Conservation (phyloP, 2,888 invertebrate species). For the Notocelia uddmanniana region DNA sequence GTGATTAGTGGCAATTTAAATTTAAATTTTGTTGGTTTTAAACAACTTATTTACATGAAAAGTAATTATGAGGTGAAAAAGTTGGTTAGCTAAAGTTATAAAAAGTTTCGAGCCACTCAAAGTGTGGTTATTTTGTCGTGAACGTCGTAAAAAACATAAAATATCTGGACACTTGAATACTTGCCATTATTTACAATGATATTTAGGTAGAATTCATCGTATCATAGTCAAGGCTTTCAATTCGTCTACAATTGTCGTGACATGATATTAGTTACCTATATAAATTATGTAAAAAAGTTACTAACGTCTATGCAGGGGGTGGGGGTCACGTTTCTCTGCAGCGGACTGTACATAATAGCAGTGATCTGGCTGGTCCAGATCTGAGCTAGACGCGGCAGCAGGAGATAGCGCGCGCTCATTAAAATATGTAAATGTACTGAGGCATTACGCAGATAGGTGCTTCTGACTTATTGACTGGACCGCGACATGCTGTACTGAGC, state of each 20-base stretch:
- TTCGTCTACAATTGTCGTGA: no score
- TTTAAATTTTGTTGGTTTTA: conserved; percentile 39
- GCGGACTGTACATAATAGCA: conserved; percentile 33
- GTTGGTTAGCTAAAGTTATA: conserved; percentile 13
- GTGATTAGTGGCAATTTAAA: conserved; percentile 44
- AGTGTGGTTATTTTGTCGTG: conserved; percentile 13
- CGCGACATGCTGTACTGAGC: conserved; percentile 56
- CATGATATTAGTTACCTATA: no score
- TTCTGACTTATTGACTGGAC: conserved; percentile 81
- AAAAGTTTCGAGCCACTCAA: conserved; percentile 5
- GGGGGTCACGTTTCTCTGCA: no score
- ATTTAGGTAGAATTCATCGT: no score
- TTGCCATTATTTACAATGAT: no score
- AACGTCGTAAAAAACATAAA: neutral
- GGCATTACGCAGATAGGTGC: conserved; percentile 85
- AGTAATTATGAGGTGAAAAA: conserved; percentile 41
- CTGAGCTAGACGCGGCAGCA: conserved; percentile 45
- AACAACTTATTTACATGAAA: conserved; percentile 43
- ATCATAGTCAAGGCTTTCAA: no score
- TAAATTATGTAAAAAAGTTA: no score
- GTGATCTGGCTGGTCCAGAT: conserved; percentile 53
- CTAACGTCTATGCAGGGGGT: no score
- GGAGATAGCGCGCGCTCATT: conserved; percentile 82
- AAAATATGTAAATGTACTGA: conserved; percentile 84
- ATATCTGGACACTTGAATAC: neutral